A percentile compares a stretch with the other conserved stretches of the same genome.
Evolutionary conservation across 2,797 vertebrate genomes (phyloP).

Genomic region (Cheirogaleus major): DNA sequence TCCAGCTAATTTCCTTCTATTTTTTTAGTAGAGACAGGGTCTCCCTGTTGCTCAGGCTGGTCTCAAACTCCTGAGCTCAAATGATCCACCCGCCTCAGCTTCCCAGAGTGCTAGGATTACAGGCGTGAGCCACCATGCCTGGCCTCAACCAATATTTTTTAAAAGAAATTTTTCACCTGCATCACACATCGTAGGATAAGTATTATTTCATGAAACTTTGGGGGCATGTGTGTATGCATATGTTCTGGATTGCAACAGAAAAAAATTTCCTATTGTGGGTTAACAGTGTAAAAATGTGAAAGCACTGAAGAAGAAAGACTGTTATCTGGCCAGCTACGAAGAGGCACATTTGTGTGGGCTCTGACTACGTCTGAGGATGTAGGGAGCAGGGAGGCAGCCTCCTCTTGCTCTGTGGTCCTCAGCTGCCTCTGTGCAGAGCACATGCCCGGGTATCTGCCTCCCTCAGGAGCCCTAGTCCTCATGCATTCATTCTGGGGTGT

Average conservation of each 20-base stretch:
- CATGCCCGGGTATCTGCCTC: not conserved
- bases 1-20: no score
- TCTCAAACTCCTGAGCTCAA: no score
- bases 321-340: not conserved
- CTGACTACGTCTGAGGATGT: fast-evolving
- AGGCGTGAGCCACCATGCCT: no score
- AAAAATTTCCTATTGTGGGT: not conserved
- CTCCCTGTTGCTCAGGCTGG: no score
- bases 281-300: not conserved
- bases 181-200: not conserved
- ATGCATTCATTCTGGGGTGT: not conserved
- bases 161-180: not conserved
- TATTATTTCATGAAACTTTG: not conserved
- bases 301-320: not conserved
- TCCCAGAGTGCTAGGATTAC: no score
- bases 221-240: fast-evolving
- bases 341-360: fast-evolving
- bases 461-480: not conserved
- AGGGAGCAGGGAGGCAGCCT: not conserved
- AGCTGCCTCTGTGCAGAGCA: not conserved
- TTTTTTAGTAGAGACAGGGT: no score
- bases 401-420: not conserved
- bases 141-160: not conserved
- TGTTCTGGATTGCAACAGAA: not conserved
- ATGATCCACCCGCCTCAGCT: no score